Evolutionary conservation across 2,797 vertebrate genomes (phyloP).

Genomic region (Hoplostethus atlanticus): DNA sequence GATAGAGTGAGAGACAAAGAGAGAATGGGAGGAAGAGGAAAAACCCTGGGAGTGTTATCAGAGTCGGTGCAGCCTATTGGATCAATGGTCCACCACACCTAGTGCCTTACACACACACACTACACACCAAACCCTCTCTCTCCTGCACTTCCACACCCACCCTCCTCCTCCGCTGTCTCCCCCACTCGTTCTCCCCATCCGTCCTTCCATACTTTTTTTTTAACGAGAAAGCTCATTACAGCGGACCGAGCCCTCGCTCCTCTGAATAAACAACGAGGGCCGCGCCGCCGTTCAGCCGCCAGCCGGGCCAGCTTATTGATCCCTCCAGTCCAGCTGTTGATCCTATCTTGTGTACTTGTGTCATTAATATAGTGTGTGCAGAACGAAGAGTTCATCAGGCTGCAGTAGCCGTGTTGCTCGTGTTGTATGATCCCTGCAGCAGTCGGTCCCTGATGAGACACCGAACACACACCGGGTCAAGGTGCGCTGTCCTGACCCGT

Average conservation of each 20-base stretch:
- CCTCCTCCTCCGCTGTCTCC: conserved; percentile 48
- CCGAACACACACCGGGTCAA: too few relatives aligned
- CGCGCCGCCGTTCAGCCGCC: conserved; percentile 55
- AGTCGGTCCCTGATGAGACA: neutral
- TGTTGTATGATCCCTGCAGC: too few relatives aligned
- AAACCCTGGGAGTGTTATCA: conserved; percentile 47
- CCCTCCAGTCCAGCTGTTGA: conserved; percentile 74
- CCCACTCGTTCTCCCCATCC: conserved; percentile 37
- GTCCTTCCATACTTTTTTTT: conserved; percentile 53
- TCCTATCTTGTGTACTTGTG: conserved; percentile 75
- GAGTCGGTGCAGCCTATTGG: conserved; percentile 31
- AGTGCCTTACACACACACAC: conserved; percentile 7
- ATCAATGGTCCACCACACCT: conserved; percentile 46
- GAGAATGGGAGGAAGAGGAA: neutral
- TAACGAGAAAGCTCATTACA: conserved; percentile 86
- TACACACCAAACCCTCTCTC: conserved; percentile 12
- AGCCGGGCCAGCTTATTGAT: conserved; percentile 79
- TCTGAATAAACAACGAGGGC: conserved; percentile 79
- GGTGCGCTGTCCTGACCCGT: too few relatives aligned
- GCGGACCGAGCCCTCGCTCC: conserved; percentile 73
- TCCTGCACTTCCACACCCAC: conserved; percentile 13
- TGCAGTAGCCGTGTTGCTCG: neutral
- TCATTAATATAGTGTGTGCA: conserved; percentile 76
- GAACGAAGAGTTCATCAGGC: conserved; percentile 78
- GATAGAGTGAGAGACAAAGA: neutral